Evolutionary conservation across 2,888 invertebrate genomes (phyloP), one percentile per base, ranked within the genome.

Genomic region (Acheta domesticus): DNA sequence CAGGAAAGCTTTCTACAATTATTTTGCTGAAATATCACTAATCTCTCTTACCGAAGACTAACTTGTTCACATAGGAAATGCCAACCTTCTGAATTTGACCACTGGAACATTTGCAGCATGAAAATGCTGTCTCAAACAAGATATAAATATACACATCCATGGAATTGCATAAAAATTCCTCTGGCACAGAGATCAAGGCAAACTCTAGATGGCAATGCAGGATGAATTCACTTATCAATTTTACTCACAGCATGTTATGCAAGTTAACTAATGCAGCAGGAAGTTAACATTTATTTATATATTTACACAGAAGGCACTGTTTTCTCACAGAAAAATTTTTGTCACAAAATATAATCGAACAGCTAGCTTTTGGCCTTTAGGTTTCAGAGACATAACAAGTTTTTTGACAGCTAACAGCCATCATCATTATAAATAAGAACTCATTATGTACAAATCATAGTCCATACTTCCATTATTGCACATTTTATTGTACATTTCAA

Each of bases 261-360:
- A 62, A 14, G n/a, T 62, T 62, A 62, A 62, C n/a, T 62, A 62
- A 62, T 62, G 62, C 62, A 62, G 62, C 62, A 62, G 62, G 62
- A 62, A 62, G 62, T 62, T 62, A 62, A 62, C 62, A 62, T 62
- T 62, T 19, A 62, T 62, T 14, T 78, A 74, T 78, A 75, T 36
- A 48, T 79, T 79, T 79, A 74, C 75, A 79, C 78, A 79, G 49
- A 79, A 79, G 78, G 78, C 78, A 79, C 78, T 79, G 78, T 79
- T 79, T 75, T 62, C 75, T 78, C 78, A 79, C 78, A 79, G 78
- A 75, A 79, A 74, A 79, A 75, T 75, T 79, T 75, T 79, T 78
- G 78, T 79, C 75, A 79, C 62, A 79, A 75, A 49, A 62, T 62
- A 62, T 62, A 62, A 62, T 62, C n/a, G 62, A 62, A 62, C 62